Evolutionary conservation across 1,140 invertebrate genomes (phyloP), one percentile per base, ranked within the genome.

Genomic region (Heliothis virescens): DNA sequence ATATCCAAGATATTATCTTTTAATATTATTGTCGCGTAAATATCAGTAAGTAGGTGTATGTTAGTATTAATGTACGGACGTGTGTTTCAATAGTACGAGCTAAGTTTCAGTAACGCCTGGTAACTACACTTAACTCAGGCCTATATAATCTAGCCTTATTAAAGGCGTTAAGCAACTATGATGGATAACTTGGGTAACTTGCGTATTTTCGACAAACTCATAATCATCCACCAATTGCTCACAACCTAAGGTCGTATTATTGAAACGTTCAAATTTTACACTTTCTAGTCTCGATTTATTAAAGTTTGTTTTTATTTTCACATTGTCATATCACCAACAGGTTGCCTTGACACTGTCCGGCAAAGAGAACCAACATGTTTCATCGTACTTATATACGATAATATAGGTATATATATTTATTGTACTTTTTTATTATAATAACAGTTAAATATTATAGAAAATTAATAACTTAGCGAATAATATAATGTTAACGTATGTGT

Each of bases 1-100:
- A 94, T 93, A 94, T 94, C 92, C 90, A 93, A 93, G 91, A 94
- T 94, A 92, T 93, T 91, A 90, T 89, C 85, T 87, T 87, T 88
- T 86, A 81, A 88, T 86, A 86, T 90, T 84, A 86, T 82, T 86
- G 87, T 85, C 60, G 63, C 85, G 79, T 86, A 86, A 86, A 86
- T 89, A 87, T 87, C 81, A 83, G 60, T 86, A 91, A 90, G 82
- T 88, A 81, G 79, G 67, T 90, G 90, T 86, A 79, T 84, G 62
- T 84, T 92, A 90, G 87, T 86, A 79, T 85, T 91, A 88, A 57
- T 63, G 26, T 77, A 77, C 86, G 82, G 81, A 84, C 81, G 86
- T 84, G 85, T 87, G 85, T 85, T 87, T 87, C 89, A 79, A 91
- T 93, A 47, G 85, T 78, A 88, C 89, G 88, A 91, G 86, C 90